A percentile compares a stretch with the other conserved stretches of the same genome.
These are phyloP conservation scores for Labeo calbasu DNA, from an alignment of 2,797 vertebrate genomes.

Conservation along the genomic window DNA sequence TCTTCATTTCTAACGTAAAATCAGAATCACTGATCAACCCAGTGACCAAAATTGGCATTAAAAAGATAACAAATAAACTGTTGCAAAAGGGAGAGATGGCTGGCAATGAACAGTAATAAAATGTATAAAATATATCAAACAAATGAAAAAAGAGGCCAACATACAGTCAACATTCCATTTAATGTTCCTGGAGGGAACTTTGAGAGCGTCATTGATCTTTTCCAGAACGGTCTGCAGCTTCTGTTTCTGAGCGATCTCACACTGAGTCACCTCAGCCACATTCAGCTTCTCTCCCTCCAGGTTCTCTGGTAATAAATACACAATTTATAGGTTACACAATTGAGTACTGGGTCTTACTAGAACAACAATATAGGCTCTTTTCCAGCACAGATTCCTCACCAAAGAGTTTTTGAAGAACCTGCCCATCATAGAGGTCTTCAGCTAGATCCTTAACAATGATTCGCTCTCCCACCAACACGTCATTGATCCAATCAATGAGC, in stretches of 20 bases:
- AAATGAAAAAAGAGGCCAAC: constrained; percentile 58
- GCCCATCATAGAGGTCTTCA: constrained; percentile 88
- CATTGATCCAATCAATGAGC: constrained; percentile 91
- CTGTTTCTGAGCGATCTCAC: constrained; percentile 90
- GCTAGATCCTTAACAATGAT: constrained; percentile 91
- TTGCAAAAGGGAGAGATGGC: background rate
- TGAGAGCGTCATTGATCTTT: constrained; percentile 89
- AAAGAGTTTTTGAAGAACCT: constrained; percentile 89
- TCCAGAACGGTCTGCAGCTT: constrained; percentile 89
- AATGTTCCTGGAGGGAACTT: constrained; percentile 84
- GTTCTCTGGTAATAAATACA: constrained; percentile 76
- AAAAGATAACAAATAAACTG: background rate
- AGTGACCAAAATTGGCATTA: background rate
- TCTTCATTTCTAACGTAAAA: background rate
- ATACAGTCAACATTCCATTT: constrained; percentile 90
- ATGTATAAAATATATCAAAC: background rate
- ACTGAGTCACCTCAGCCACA: constrained; percentile 89
- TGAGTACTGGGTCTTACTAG: background rate
- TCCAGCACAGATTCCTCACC: constrained; percentile 71
- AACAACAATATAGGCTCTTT: background rate
- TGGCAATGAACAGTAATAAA: background rate
- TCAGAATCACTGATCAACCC: background rate
- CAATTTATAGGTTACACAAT: background rate
- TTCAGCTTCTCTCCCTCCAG: constrained; percentile 88
- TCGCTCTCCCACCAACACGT: constrained; percentile 87